Base-by-base conservation (phyloP, 2,797 vertebrate genomes). In the Sitta carolinensis region DNA sequence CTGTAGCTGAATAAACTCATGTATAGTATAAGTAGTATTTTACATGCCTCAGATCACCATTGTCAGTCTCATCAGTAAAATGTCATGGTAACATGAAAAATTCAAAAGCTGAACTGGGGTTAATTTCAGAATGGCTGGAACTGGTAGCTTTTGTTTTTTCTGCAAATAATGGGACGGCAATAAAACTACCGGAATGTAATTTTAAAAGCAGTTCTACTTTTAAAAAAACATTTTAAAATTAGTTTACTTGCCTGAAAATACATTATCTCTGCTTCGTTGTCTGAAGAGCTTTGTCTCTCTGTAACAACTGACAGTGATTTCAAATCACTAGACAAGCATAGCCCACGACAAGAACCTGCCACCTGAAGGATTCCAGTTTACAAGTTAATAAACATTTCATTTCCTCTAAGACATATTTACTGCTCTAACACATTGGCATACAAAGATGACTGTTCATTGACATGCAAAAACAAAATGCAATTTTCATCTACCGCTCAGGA, bases 321-420 rank as follows among this genome's bases (percentile, higher is more conserved):
- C 90, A 99, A 98, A 94, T 99, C 99, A 96, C 99, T 99, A 42
- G 99, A 99, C 51, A 99, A 98, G 96, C 99, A 99, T 6, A 99
- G 97, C 67, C 98, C 99, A 89, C 98, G 98, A 83, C 99, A 99
- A 6, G 97, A 98, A 59, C 99, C 99, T 9, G 97, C 97, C 86
- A 99, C 98, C 99, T 99, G 96, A 58, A 76, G 76, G 67, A 96
- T 45, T 59, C 29, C 84, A 66, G 62, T 40, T 81, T 21, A 81
- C 51, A 80, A 73, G 55, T 81, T 63, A 68, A 68, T 82, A 55
- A 91, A 86, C 27, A 57, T 1, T 59, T 50, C 8, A 36, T 25
- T 73, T 86, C 63, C 15, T 43, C 47, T 16, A 12, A 58, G 20
- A 55, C 11, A 7, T 15, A 84, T 43, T 87, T 47, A 64, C 20